phyloP scores from a whole-genome alignment of 2,797 vertebrate species.

The Anas georgica region DNA sequence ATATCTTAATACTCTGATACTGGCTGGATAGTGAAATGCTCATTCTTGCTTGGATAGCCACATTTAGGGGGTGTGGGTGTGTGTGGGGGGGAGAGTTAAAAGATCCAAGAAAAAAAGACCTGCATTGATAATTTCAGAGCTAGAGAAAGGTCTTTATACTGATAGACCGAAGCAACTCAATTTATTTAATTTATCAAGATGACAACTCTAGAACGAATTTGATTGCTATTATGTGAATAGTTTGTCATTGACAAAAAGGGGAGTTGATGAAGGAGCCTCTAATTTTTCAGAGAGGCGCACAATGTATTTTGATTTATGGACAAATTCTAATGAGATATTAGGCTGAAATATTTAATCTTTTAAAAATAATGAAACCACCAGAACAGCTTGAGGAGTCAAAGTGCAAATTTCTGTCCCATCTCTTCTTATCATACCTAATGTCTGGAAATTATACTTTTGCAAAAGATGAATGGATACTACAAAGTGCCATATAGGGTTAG shows the following conservation, averaged over 20 bases:
- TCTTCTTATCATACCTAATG: background rate
- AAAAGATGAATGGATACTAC: background rate
- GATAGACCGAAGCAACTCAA: background rate
- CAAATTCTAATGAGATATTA: background rate
- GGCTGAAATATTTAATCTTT: background rate
- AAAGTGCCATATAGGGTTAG: fast-evolving
- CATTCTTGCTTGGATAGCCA: background rate
- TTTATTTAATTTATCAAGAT: background rate
- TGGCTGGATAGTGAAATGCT: background rate
- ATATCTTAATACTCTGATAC: background rate
- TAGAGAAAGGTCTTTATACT: background rate
- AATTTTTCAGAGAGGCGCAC: background rate
- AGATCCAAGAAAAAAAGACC: background rate
- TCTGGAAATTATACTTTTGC: background rate
- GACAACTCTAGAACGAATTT: background rate
- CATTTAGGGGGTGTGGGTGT: background rate
- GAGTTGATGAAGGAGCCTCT: background rate
- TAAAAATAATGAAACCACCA: background rate
- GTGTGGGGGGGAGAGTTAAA: background rate
- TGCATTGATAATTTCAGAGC: fast-evolving
- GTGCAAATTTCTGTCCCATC: background rate
- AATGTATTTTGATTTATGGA: background rate
- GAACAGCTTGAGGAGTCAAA: background rate
- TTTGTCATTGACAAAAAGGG: background rate
- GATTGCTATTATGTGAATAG: background rate